These are phyloP conservation scores for Drosophila mimica DNA, from an alignment of 2,888 invertebrate species.

Conservation along the genomic window DNA sequence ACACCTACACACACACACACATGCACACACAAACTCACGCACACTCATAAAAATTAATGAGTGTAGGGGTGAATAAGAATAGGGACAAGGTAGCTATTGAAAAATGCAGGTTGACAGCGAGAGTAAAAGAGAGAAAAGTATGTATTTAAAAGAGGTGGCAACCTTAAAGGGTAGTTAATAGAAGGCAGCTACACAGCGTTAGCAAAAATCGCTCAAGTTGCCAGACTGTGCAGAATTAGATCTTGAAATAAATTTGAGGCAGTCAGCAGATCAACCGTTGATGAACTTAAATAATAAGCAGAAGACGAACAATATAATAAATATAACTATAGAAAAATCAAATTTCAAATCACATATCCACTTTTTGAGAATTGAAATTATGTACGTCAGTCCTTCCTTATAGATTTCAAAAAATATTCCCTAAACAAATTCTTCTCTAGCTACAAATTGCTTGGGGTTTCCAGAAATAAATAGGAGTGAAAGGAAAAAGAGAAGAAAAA, in stretches of 20 bases:
- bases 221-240: background rate
- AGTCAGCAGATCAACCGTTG: background rate
- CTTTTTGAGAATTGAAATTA: background rate
- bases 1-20: slow-evolving; percentile 16
- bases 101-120: background rate
- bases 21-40: slow-evolving; percentile 5
- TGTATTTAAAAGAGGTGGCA: background rate
- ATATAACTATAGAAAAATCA: background rate
- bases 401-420: background rate
- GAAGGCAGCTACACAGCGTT: background rate
- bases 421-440: background rate
- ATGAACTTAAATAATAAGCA: background rate
- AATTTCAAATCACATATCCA: background rate
- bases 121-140: background rate
- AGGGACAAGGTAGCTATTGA: slow-evolving; percentile 11
- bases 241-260: background rate
- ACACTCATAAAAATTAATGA: slow-evolving; percentile 10
- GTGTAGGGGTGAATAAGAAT: slow-evolving; percentile 37
- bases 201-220: background rate
- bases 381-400: background rate
- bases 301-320: background rate
- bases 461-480: background rate
- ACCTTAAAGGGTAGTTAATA: background rate
- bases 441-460: background rate
- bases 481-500: background rate